Conservation (phyloP, 2,888 invertebrate species). For the Ophioninae sp. region DNA sequence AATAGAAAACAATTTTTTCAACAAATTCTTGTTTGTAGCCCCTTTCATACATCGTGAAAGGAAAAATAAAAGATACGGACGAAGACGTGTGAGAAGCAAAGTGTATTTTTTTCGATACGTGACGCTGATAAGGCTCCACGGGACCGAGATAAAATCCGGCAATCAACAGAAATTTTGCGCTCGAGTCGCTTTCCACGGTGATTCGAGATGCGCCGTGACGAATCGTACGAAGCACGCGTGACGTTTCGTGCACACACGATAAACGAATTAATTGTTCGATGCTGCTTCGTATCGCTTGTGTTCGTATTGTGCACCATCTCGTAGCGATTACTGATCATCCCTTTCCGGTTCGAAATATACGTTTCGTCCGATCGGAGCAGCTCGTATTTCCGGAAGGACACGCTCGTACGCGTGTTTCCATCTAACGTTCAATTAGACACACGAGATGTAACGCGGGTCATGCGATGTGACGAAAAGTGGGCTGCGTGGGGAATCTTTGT, state of each 20-base stretch:
- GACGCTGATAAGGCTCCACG: background rate
- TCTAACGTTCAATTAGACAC: slow-evolving; percentile 16
- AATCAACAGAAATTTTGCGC: background rate
- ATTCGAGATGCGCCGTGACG: background rate
- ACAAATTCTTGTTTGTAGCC: background rate
- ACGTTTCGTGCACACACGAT: slow-evolving; percentile 62
- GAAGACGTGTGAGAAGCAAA: background rate
- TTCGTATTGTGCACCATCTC: slow-evolving; percentile 37
- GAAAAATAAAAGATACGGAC: no score
- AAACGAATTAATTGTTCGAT: slow-evolving; percentile 68
- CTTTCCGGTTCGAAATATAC: slow-evolving; percentile 69
- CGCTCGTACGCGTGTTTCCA: slow-evolving; percentile 8
- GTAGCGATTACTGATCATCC: slow-evolving; percentile 63
- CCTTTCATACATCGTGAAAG: background rate
- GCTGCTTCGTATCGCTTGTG: slow-evolving; percentile 58
- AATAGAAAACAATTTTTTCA: background rate
- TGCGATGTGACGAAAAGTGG: background rate
- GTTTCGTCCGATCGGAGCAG: slow-evolving; percentile 41
- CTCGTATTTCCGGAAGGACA: slow-evolving; percentile 49
- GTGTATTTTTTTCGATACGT: slow-evolving; percentile 6
- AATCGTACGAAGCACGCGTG: slow-evolving; percentile 18
- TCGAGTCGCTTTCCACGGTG: background rate
- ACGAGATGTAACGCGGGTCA: slow-evolving; percentile 4
- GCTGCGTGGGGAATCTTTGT: background rate
- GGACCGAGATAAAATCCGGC: background rate